Evolutionary conservation across 2,888 invertebrate genomes (phyloP).

Genomic region (Spodoptera picta): DNA sequence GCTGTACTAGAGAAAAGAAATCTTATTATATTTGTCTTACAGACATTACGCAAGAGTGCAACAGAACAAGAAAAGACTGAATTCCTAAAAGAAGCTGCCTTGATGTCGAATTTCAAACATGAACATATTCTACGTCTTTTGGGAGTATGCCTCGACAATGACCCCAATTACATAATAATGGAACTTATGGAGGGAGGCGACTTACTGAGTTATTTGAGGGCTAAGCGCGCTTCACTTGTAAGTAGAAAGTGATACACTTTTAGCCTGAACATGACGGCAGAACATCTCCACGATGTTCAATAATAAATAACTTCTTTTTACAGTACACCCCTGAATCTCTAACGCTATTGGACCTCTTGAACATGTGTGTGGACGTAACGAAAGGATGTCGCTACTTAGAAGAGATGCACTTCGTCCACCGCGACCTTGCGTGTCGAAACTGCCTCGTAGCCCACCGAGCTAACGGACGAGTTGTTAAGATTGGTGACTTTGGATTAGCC

Average conservation of each 20-base stretch:
- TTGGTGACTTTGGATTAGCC: slow-evolving; percentile 98
- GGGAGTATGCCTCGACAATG: slow-evolving; percentile 98
- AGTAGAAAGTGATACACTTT: slow-evolving; percentile 42
- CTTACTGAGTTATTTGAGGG: slow-evolving; percentile 95
- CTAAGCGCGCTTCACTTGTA: slow-evolving; percentile 93
- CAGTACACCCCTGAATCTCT: slow-evolving; percentile 91
- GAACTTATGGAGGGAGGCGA: slow-evolving; percentile 99
- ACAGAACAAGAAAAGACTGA: slow-evolving; percentile 96
- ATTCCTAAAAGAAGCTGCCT: slow-evolving; percentile 98
- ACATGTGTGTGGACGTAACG: slow-evolving; percentile 98
- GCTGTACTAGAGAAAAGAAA: no score
- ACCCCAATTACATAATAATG: slow-evolving; percentile 97
- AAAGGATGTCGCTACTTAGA: slow-evolving; percentile 98
- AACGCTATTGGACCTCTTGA: slow-evolving; percentile 94
- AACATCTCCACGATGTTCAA: no score
- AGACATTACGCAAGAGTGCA: slow-evolving; percentile 97
- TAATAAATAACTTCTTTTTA: slow-evolving; percentile 5
- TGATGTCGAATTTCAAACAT: slow-evolving; percentile 99
- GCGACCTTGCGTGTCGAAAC: slow-evolving; percentile 98
- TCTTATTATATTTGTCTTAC: slow-evolving; percentile 3
- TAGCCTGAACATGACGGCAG: background rate
- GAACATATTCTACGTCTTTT: slow-evolving; percentile 97
- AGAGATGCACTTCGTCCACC: slow-evolving; percentile 98
- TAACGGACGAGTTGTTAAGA: slow-evolving; percentile 95
- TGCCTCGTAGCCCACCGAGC: slow-evolving; percentile 95